Evolutionary conservation across 2,888 invertebrate species (phyloP).

Genomic region (Hanleya hanleyi): DNA sequence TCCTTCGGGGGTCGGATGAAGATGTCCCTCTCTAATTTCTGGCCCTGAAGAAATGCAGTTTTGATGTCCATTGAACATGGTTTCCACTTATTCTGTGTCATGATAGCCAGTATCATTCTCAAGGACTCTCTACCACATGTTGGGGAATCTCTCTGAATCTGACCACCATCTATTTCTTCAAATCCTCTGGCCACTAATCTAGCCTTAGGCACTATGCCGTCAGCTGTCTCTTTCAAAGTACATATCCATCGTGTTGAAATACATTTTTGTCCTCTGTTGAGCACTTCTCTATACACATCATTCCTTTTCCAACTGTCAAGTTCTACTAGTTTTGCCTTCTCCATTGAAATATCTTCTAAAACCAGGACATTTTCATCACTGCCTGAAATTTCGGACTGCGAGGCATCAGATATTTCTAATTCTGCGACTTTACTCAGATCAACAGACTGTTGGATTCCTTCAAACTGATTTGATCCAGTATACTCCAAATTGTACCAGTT

Average conservation of each 20-base stretch:
- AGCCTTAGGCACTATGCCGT: too few species aligned
- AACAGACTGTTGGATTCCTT: neutral
- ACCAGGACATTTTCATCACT: neutral
- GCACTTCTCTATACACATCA: slow-evolving; percentile 11
- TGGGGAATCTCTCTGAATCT: slow-evolving; percentile 14
- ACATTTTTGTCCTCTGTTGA: slow-evolving; percentile 12
- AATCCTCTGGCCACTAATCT: slow-evolving; percentile 24
- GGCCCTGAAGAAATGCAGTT: slow-evolving; percentile 17
- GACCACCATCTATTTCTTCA: slow-evolving; percentile 14
- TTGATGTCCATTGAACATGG: slow-evolving; percentile 18
- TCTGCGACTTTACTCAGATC: slow-evolving; percentile 4
- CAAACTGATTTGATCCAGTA: neutral
- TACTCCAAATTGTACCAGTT: slow-evolving; percentile 16
- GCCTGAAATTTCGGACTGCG: neutral
- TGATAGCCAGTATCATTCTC: slow-evolving; percentile 13
- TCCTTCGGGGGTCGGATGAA: slow-evolving; percentile 7
- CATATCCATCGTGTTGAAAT: slow-evolving; percentile 13
- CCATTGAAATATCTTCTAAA: neutral
- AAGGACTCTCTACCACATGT: slow-evolving; percentile 13
- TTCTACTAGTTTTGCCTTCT: slow-evolving; percentile 14
- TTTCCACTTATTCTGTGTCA: slow-evolving; percentile 3
- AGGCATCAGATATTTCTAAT: neutral
- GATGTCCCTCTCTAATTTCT: neutral
- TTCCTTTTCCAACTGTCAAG: slow-evolving; percentile 14
- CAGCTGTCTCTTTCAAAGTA: too few species aligned